Evolutionary conservation across 2,113 vertebrate species (phyloP).

Genomic region (Cygnus atratus): DNA sequence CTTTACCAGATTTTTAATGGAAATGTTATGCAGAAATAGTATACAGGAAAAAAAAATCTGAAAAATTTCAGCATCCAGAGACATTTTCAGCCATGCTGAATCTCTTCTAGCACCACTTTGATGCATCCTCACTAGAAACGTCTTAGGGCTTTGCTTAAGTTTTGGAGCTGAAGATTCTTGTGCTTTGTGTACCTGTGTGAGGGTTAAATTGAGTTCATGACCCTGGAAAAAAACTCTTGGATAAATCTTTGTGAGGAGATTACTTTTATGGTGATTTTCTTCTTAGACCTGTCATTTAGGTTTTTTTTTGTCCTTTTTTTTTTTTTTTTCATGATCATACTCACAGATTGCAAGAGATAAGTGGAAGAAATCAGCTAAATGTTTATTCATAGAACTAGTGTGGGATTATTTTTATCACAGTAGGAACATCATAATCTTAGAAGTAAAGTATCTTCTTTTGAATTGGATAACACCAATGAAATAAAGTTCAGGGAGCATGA

Average conservation of each 20-base stretch:
- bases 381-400: constrained; percentile 18
- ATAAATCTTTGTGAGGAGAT: background rate
- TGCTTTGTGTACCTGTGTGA: background rate
- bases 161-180: background rate
- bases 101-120: background rate
- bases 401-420: constrained; percentile 46
- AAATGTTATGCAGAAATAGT: background rate
- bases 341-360: background rate
- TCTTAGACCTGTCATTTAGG: background rate
- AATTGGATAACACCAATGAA: background rate
- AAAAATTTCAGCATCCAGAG: background rate
- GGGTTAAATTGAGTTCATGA: background rate
- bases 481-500: background rate
- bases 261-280: background rate
- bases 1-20: background rate
- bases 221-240: background rate
- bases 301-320: no score
- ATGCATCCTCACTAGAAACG: background rate
- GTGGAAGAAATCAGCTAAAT: background rate
- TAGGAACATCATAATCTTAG: background rate
- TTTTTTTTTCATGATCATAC: background rate
- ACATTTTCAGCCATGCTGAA: background rate
- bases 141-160: background rate
- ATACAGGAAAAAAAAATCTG: background rate
- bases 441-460: constrained; percentile 8